phyloP scores from a whole-genome alignment of 2,888 invertebrate genomes.

The Pseudococcus longispinus region DNA sequence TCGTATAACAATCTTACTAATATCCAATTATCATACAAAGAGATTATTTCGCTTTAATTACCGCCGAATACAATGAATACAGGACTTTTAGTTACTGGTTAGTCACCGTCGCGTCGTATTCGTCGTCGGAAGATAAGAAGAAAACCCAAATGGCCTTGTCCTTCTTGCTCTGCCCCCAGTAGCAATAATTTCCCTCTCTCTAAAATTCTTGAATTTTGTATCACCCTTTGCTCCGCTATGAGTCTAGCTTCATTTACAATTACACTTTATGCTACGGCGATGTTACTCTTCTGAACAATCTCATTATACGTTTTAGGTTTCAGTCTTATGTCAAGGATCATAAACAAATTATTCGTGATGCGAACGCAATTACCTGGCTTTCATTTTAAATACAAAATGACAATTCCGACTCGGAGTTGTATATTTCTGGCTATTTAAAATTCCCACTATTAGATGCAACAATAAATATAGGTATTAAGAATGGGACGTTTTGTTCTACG shows the following conservation, averaged over 20 bases:
- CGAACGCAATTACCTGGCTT: constrained; percentile 55
- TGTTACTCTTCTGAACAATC: constrained; percentile 53
- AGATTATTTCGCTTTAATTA: constrained; percentile 54
- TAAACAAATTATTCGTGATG: constrained; percentile 56
- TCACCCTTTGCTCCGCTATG: constrained; percentile 37
- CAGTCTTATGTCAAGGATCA: constrained; percentile 56
- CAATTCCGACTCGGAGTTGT: constrained; percentile 30
- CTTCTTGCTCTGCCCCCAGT: constrained; percentile 50
- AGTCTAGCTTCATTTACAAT: constrained; percentile 48
- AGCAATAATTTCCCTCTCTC: constrained; percentile 43
- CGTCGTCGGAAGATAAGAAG: constrained; percentile 22
- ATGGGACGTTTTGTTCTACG: constrained; percentile 19
- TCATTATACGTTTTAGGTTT: constrained; percentile 55
- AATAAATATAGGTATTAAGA: constrained; percentile 32
- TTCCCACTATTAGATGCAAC: constrained; percentile 38
- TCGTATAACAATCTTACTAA: constrained; percentile 44
- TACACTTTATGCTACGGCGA: constrained; percentile 46
- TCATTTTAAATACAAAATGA: constrained; percentile 52
- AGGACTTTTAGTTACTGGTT: constrained; percentile 50
- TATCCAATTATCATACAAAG: constrained; percentile 55
- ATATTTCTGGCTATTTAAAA: constrained; percentile 25
- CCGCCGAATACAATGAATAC: constrained; percentile 48
- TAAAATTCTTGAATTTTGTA: not conserved
- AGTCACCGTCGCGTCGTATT: constrained; percentile 16
- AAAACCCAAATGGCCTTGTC: constrained; percentile 49